These are phyloP conservation scores for Apostichopus leukothele DNA, from an alignment of 53 echinoderm and acorn worm species.

Conservation along the genomic window DNA sequence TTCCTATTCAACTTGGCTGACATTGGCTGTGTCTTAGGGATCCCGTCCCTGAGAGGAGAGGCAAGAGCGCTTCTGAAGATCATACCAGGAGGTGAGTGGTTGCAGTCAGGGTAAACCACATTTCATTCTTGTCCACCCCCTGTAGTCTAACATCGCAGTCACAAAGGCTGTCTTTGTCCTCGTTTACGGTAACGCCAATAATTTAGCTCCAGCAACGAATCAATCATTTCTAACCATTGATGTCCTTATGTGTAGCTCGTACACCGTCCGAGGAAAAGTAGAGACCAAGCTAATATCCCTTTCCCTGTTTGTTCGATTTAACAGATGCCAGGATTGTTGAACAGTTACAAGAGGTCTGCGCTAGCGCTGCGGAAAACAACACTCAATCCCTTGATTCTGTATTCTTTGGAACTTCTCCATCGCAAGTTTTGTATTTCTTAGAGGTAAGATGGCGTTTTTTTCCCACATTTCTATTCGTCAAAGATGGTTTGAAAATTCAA, in stretches of 20 bases:
- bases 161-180: too few relatives aligned
- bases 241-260: too few relatives aligned
- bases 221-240: too few relatives aligned
- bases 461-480: too few relatives aligned
- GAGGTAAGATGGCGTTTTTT: slow-evolving; percentile 58
- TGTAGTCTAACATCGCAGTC: too few relatives aligned
- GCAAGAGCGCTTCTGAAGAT: slow-evolving; percentile 90
- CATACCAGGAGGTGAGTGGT: slow-evolving; percentile 80
- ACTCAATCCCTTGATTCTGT: slow-evolving; percentile 76
- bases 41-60: slow-evolving; percentile 74
- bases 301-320: background rate
- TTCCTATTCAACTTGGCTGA: slow-evolving; percentile 91
- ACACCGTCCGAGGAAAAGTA: too few relatives aligned
- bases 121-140: too few relatives aligned
- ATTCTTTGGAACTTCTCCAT: slow-evolving; percentile 92
- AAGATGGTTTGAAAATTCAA: too few relatives aligned
- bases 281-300: background rate
- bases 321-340: slow-evolving; percentile 72
- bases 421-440: slow-evolving; percentile 94
- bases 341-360: slow-evolving; percentile 75
- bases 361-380: slow-evolving; percentile 55
- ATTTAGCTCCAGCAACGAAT: background rate
- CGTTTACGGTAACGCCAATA: background rate
- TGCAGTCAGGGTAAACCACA: background rate
- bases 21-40: slow-evolving; percentile 81